A percentile compares a stretch with the other conserved stretches of the same genome.
phyloP scores from a whole-genome alignment of 1,140 invertebrate species.

The Nylanderia fulva region DNA sequence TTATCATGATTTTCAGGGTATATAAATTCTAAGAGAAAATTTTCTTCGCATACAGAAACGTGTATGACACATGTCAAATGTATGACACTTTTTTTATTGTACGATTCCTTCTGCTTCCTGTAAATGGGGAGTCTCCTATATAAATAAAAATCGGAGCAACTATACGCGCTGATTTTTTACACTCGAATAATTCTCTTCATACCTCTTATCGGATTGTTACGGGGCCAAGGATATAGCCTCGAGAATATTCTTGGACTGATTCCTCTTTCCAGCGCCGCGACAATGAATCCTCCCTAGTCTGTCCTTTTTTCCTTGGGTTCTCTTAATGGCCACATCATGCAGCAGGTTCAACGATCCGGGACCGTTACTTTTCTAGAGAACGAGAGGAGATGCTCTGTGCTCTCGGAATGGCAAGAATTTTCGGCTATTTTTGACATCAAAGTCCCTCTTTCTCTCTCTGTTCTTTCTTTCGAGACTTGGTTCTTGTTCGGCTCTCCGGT shows the following conservation, averaged over 20 bases:
- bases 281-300: slow-evolving; percentile 64
- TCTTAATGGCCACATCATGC: slow-evolving; percentile 64
- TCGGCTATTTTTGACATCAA: slow-evolving; percentile 81
- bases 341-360: slow-evolving; percentile 75
- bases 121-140: slow-evolving; percentile 7
- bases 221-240: slow-evolving; percentile 18
- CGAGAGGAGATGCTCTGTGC: background rate
- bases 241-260: slow-evolving; percentile 32
- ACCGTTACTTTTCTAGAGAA: slow-evolving; percentile 75
- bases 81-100: slow-evolving; percentile 53
- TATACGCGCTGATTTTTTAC: slow-evolving; percentile 56
- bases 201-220: slow-evolving; percentile 67
- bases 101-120: slow-evolving; percentile 31
- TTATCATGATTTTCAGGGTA: too few species aligned
- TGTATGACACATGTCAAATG: too few species aligned
- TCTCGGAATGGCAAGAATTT: slow-evolving; percentile 65
- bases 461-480: slow-evolving; percentile 12
- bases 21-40: too few species aligned
- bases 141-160: slow-evolving; percentile 33
- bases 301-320: slow-evolving; percentile 22
- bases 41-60: too few species aligned
- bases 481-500: slow-evolving; percentile 40
- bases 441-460: slow-evolving; percentile 53
- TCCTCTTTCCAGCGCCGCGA: slow-evolving; percentile 45
- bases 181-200: slow-evolving; percentile 63